Evolutionary conservation across 2,888 invertebrate species (phyloP).

Genomic region (Synanthedon vespiformis): DNA sequence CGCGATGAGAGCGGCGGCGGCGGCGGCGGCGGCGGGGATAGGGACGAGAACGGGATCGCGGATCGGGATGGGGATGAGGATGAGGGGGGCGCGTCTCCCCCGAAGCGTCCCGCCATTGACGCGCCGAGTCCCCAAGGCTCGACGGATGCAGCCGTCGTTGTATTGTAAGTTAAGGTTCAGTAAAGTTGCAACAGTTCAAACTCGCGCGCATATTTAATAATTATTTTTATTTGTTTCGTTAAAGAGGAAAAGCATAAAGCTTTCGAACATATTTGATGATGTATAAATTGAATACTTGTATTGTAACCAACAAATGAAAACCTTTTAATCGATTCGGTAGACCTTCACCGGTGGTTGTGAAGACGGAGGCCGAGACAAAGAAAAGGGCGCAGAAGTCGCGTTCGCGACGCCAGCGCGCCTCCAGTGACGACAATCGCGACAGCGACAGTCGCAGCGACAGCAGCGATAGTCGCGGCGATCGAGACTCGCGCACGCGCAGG

Average conservation of each 20-base stretch:
- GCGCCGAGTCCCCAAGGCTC: constrained; percentile 58
- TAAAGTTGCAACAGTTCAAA: no score
- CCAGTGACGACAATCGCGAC: not conserved
- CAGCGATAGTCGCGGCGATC: constrained; percentile 6
- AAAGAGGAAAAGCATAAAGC: no score
- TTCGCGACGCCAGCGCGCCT: no score
- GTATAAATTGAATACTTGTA: no score
- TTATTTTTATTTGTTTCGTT: no score
- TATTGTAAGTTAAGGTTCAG: constrained; percentile 30
- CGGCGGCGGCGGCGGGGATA: not conserved
- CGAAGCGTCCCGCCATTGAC: constrained; percentile 13
- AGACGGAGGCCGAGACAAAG: no score
- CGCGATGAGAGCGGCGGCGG: constrained; percentile 5
- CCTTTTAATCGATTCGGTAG: no score
- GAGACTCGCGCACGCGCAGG: not conserved
- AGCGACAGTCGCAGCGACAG: constrained; percentile 1
- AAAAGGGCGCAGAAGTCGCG: no score
- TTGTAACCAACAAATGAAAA: no score
- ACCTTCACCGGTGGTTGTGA: no score
- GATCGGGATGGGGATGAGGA: constrained; percentile 6
- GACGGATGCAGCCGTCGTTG: constrained; percentile 41
- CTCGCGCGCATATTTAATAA: no score
- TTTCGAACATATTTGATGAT: no score
- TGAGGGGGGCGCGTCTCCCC: constrained; percentile 1
- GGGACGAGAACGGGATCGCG: constrained; percentile 1